Base-by-base conservation (phyloP, 2,113 vertebrate genomes). In the Rafetus swinhoei region DNA sequence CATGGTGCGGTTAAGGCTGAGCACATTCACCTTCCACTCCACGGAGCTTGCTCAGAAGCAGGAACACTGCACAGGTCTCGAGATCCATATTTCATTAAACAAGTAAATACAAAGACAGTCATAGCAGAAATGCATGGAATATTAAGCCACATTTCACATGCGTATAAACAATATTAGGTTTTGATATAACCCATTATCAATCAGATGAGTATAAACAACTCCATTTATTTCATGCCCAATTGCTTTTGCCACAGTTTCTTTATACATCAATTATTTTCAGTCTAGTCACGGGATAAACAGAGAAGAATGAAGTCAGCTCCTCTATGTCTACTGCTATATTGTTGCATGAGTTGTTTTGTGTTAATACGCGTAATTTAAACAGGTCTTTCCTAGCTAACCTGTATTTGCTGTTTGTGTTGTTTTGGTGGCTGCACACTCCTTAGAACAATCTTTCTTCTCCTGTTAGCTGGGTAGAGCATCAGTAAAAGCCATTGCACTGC, bases 301-400 rank as follows among this genome's bases (percentile, higher is more conserved):
- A 85, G 80, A 65, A 85, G 27, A 81, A 93, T 88, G 93, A 5
- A 56, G 91, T 79, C 21, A 84, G n/a, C 14, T 25, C 4, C 6
- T 21, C 53, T 1, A 4, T 19, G 14, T 82, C 69, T 83, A 55
- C 27, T 1, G 0, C 85, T 86, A 50, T 3, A 69, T 45, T 81
- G 92, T 89, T 74, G 19, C 24, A 88, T 80, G 5, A 82, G 72
- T 77, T 60, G 52, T 39, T 45, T 85, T 93, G 25, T 2, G 65
- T 11, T 81, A 89, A 92, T 88, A 50, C 82, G n/a, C 90, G 86
- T 82, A 74, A 90, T 92, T 93, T 90, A 84, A 76, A 87, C 88
- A 76, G n/a, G 84, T 77, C 56, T 90, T 93, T 87, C 59, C 19
- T 86, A 72, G 24, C 72, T 87, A 88, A 80, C 82, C 82, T 59